phyloP scores from a whole-genome alignment of 2,113 vertebrate species.

The Lepus timidus region DNA sequence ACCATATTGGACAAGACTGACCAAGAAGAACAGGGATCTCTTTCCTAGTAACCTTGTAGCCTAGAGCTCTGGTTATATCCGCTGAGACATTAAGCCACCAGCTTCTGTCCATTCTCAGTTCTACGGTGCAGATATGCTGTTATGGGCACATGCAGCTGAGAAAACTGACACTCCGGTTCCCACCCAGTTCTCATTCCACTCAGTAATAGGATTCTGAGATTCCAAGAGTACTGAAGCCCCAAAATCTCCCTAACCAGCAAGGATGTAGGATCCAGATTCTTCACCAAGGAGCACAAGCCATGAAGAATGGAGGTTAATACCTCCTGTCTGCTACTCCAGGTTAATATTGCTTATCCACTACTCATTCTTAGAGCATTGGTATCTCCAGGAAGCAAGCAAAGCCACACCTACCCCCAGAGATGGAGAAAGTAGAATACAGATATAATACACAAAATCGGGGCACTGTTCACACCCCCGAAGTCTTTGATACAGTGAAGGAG shows the following conservation, averaged over 20 bases:
- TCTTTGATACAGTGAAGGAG: not conserved
- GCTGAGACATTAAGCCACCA: not conserved
- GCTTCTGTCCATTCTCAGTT: not conserved
- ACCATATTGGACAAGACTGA: not conserved
- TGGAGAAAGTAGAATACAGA: too few relatives aligned
- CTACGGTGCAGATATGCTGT: not conserved
- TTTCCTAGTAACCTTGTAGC: not conserved
- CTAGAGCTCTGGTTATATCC: not conserved
- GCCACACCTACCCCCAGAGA: too few relatives aligned
- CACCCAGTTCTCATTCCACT: not conserved
- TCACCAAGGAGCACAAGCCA: not conserved
- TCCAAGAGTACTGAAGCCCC: not conserved
- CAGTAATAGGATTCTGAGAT: not conserved
- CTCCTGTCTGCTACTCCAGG: too few relatives aligned
- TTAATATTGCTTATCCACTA: too few relatives aligned
- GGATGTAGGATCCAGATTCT: not conserved
- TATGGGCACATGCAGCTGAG: not conserved
- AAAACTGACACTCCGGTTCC: not conserved
- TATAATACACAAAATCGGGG: not conserved
- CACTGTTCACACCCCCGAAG: not conserved
- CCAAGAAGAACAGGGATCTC: not conserved
- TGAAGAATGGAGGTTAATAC: not conserved
- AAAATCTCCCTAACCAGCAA: not conserved
- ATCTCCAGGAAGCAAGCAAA: not conserved
- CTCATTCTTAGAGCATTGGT: not conserved